phyloP scores from a whole-genome alignment of 2,888 invertebrate species.

The Polyommatus icarus region DNA sequence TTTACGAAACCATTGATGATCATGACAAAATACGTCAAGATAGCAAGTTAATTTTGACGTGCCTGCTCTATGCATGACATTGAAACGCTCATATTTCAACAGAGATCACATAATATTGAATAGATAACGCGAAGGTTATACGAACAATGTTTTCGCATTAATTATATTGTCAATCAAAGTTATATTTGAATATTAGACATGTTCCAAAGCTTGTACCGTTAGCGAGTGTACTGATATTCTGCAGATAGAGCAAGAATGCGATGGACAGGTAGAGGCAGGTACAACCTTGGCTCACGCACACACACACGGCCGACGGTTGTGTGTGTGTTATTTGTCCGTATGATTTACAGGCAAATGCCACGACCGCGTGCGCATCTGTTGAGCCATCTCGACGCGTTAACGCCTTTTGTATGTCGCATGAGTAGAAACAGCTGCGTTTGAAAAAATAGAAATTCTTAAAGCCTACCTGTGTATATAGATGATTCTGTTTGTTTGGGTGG shows the following conservation, averaged over 20 bases:
- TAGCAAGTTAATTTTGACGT: slow-evolving; percentile 15
- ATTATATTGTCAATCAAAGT: slow-evolving; percentile 60
- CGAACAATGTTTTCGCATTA: slow-evolving; percentile 57
- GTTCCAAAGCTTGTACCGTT: slow-evolving; percentile 55
- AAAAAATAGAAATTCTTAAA: slow-evolving; percentile 56
- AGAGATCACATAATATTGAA: slow-evolving; percentile 31
- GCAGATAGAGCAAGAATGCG: slow-evolving; percentile 72
- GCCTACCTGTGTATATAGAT: slow-evolving; percentile 28
- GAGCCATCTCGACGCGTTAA: slow-evolving; percentile 63
- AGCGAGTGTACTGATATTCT: slow-evolving; percentile 62
- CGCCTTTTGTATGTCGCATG: slow-evolving; percentile 64
- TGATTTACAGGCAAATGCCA: slow-evolving; percentile 76
- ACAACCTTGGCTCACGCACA: slow-evolving; percentile 46
- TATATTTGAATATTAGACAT: slow-evolving; percentile 33
- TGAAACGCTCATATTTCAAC: slow-evolving; percentile 25
- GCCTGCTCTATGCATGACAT: slow-evolving; percentile 19
- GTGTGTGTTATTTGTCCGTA: slow-evolving; percentile 68
- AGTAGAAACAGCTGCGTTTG: slow-evolving; percentile 64
- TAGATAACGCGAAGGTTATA: slow-evolving; percentile 49
- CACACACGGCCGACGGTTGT: slow-evolving; percentile 43
- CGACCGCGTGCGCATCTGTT: slow-evolving; percentile 70
- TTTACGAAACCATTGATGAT: not conserved
- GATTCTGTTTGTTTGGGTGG: slow-evolving; percentile 27
- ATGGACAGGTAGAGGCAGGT: slow-evolving; percentile 69
- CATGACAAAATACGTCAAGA: slow-evolving; percentile 13